Evolutionary conservation across 2,113 vertebrate genomes (phyloP), one percentile per base, ranked within the genome.

Genomic region (Boleophthalmus pectinirostris): DNA sequence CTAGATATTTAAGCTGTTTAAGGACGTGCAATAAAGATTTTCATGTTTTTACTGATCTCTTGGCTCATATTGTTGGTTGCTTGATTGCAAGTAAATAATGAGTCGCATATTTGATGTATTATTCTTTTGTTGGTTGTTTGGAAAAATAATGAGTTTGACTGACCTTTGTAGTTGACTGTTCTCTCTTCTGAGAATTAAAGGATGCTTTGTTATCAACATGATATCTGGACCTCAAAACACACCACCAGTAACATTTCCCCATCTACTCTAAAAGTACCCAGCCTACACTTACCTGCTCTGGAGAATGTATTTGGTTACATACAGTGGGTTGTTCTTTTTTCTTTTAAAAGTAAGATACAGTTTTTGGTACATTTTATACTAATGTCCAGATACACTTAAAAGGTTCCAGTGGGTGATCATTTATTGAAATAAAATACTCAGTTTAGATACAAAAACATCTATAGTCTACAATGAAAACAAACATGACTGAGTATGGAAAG

Each of bases 371-470:
- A 43, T 58, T 58, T 58, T 5, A 58, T 24, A 58, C 56, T 23
- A 38, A 58, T 23, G 56, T 58, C 29, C 56, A 58, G 56, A 15
- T 12, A 25, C 24, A 24, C 12, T 12, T 24, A 63, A 20, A 38
- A 64, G 61, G 20, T n/a, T n/a, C 20, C 3, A 35, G 16, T 56
- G 38, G 49, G 61, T 79, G 81, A 70, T 46, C 13, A 46, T 90
- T 90, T 90, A 87, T 85, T 89, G 54, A 80, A 69, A 82, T 75
- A 78, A 82, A 75, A 70, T 25, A 78, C 60, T 69, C 68, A 77
- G 75, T 85, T 24, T 73, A 64, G 46, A 64, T 87, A 86, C 53
- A 82, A 88, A 83, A 38, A 81, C 60, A 5, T 21, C 29, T 65
- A 56, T 81, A 76, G 69, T 43, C 38, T 74, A 54, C 74, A 74